Evolutionary conservation across 2,888 invertebrate genomes (phyloP), one percentile per base, ranked within the genome.

Genomic region (Lasius fuliginosus): DNA sequence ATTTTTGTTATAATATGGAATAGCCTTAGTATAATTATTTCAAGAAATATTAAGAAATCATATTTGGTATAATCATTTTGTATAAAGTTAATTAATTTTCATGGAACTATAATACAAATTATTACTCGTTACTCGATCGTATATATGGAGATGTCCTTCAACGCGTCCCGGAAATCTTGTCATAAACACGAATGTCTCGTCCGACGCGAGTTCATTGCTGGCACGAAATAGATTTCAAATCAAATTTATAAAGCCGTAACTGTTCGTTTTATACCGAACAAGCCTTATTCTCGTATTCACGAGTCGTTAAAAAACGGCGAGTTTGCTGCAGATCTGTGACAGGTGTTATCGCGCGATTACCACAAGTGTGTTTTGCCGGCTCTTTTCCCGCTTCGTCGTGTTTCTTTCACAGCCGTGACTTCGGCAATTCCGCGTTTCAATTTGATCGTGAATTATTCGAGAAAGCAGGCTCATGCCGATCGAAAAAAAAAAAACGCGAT

Each of bases 281-380:
- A 88, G 79, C 75, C 74, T 87, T 83, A 86, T 82, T 89, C 87
- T 71, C 87, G 56, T 87, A 88, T 90, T 87, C 84, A 82, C 83
- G 87, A 60, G 65, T 82, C 84, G 77, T 62, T 84, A 86, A 87
- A 87, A 30, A 85, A 79, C 60, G 36, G 64, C 65, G 27, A 74
- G 81, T 73, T 84, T 64, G 71, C 83, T 62, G 84, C 83, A 75
- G 82, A 90, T 90, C 68, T 73, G 83, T 82, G 86, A 86, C 86
- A 89, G 88, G 86, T 90, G 90, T 90, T 90, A 85, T 89, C 85
- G 87, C 73, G 42, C 85, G 85, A 87, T 90, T 82, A 86, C 58
- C 74, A 53, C 73, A 42, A 71, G 27, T 73, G 74, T 68, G 67
- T 75, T 23, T 69, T 73, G 71, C 69, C 69, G 42, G 64, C 8